A percentile compares a stretch with the other conserved stretches of the same genome.
These are phyloP conservation scores for Melieria crassipennis DNA, from an alignment of 2,888 invertebrate species.

Conservation along the genomic window DNA sequence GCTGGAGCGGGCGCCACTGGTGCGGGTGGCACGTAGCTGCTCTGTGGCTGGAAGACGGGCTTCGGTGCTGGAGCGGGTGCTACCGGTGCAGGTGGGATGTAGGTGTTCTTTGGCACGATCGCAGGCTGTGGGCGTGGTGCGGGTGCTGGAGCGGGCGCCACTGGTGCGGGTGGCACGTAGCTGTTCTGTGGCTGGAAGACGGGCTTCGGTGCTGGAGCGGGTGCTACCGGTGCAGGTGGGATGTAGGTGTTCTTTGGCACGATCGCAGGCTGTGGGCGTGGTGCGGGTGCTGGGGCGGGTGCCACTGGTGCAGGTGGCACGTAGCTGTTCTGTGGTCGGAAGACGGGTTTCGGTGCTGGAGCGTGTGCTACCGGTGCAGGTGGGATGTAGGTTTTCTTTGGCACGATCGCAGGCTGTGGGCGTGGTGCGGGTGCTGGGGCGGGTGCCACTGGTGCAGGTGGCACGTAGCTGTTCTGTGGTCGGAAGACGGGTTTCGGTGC, in stretches of 20 bases:
- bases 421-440: constrained; percentile 2
- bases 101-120: constrained; percentile 41
- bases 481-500: not conserved
- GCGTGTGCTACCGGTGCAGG: constrained; percentile 5
- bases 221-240: constrained; percentile 39
- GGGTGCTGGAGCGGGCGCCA: constrained; percentile 31
- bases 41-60: not conserved
- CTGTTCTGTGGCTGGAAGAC: constrained; percentile 10
- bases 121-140: constrained; percentile 41
- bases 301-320: constrained; percentile 16
- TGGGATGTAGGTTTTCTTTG: constrained; percentile 21
- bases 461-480: constrained; percentile 8
- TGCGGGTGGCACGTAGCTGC: constrained; percentile 17
- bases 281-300: constrained; percentile 15
- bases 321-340: constrained; percentile 5
- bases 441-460: constrained; percentile 10
- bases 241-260: constrained; percentile 33
- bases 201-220: constrained; percentile 4
- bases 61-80: not conserved
- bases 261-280: constrained; percentile 18
- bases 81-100: constrained; percentile 21
- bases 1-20: not conserved
- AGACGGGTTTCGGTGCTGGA: not conserved
- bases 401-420: constrained; percentile 7
- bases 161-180: constrained; percentile 17